Conservation (phyloP, 2,888 invertebrate species). For the Strigamia transsilvanica region DNA sequence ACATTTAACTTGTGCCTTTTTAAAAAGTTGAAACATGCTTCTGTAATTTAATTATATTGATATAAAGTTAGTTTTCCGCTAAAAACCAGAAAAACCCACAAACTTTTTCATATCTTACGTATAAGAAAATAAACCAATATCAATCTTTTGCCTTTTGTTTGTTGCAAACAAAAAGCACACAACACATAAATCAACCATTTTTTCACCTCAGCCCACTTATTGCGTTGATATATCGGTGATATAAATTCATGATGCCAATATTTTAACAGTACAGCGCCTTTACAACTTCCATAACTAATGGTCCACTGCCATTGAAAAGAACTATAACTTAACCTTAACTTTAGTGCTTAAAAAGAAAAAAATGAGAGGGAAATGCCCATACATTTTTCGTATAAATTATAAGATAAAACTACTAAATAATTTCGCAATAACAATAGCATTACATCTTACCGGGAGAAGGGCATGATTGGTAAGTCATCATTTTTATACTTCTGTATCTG, state of each 20-base stretch:
- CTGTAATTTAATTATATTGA: too few species aligned
- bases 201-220: conserved; percentile 37
- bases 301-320: conserved; percentile 28
- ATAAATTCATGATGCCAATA: conserved; percentile 43
- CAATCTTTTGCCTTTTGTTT: conserved; percentile 38
- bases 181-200: conserved; percentile 28
- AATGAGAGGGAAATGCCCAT: background rate
- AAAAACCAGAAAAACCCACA: background rate
- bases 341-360: conserved; percentile 12
- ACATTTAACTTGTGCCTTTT: too few species aligned
- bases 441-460: too few species aligned
- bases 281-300: conserved; percentile 49
- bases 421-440: background rate
- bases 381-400: conserved; percentile 22
- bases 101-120: conserved; percentile 11
- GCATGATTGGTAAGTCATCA: too few species aligned
- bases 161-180: conserved; percentile 29
- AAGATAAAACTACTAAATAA: background rate
- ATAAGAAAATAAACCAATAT: conserved; percentile 25
- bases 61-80: too few species aligned
- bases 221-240: conserved; percentile 41
- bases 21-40: too few species aligned
- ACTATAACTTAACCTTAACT: conserved; percentile 18
- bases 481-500: too few species aligned
- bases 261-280: conserved; percentile 24